phyloP scores from a whole-genome alignment of 92 coral and sea anemone species.

The Palythoa heliodiscus region DNA sequence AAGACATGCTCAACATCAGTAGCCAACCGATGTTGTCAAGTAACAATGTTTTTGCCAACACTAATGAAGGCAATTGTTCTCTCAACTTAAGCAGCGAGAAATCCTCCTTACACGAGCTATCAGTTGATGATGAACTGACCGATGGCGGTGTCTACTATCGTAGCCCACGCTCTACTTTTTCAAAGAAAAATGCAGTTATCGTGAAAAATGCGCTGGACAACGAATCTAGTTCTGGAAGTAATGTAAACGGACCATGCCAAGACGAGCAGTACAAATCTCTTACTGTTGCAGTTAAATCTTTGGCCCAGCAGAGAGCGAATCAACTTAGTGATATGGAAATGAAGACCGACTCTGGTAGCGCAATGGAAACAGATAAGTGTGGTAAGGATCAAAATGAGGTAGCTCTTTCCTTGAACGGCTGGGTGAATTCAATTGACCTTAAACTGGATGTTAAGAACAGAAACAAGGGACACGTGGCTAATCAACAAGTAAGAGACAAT shows the following conservation, averaged over 20 bases:
- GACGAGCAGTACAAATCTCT: too few relatives aligned
- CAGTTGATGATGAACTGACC: not conserved
- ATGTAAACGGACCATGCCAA: not conserved
- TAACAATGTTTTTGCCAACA: not conserved
- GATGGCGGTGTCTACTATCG: constrained; percentile 14
- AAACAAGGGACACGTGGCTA: not conserved
- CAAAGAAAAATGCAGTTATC: not conserved
- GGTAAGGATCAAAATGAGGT: not conserved
- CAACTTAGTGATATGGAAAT: not conserved
- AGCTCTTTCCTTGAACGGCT: not conserved
- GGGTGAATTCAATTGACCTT: not conserved
- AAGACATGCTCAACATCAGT: not conserved
- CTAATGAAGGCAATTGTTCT: not conserved
- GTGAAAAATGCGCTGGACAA: not conserved
- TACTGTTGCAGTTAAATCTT: not conserved
- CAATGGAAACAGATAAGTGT: not conserved
- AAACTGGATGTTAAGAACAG: not conserved
- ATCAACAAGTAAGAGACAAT: not conserved
- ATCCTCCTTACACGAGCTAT: not conserved
- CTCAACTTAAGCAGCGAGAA: not conserved
- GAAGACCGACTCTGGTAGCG: not conserved
- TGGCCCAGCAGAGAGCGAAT: not conserved
- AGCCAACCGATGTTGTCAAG: not conserved
- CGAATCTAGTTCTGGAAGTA: not conserved
- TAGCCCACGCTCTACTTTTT: not conserved